Base-by-base conservation (phyloP, 2,113 vertebrate genomes). In the Sigmodon hispidus region DNA sequence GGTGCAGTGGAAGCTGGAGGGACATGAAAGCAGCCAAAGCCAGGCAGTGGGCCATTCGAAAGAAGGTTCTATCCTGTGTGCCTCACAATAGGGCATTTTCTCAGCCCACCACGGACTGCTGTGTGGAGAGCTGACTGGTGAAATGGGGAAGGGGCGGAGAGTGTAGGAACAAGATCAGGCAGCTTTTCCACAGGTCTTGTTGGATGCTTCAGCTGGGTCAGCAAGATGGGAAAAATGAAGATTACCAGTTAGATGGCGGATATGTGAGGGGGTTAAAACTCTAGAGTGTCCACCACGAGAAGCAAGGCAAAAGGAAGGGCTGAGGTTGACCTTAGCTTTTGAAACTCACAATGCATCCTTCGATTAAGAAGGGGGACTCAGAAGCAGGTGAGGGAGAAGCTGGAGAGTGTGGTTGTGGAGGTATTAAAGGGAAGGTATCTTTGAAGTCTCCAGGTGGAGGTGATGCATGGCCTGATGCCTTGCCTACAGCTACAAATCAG, bases 21-120 rank as follows among this genome's bases (percentile, higher is more conserved):
- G 63, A 0, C 43, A 9, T 0, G n/a, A 3, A 10, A n/a, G 52
- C 43, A 15, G 0, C 7, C 7, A 4, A 7, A 3, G 0, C 2
- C 1, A 40, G 48, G 52, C n/a, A 3, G 31, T 1, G 22, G 92
- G 45, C 61, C 22, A 3, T 1, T 21, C 17, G 24, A 31, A 43
- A 24, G 67, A 77, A 1, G 19, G 43, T 36, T 34, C 81, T 52
- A 17, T n/a, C 22, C 0, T 3, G 16, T 19, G 43, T 7, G 57
- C 8, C 48, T 24, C 12, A 12, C 1, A 26, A 0, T 31, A 50
- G 5, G n/a, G 19, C 4, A 2, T 12, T 63, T 63, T 26, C 40
- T 31, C 10, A 50, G 80, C 24, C 36, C 8, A 31, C 63, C 9
- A 7, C 67, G 81, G 76, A n/a, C 75, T 88, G 31, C 3, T 17